Conservation (phyloP, 1,140 invertebrate species). For the Stegodyphus mimosarum region DNA sequence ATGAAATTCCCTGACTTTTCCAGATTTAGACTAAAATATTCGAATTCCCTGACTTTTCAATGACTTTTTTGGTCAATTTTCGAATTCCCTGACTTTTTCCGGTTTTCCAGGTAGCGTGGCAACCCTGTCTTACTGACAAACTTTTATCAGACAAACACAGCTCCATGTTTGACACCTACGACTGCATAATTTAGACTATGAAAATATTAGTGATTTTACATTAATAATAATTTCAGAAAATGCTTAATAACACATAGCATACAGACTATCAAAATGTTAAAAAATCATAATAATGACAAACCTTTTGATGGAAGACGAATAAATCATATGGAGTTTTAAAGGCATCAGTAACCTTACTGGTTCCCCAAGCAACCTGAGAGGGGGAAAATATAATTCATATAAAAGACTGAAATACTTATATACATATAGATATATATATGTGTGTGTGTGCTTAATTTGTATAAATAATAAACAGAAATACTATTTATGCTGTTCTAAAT, state of each 20-base stretch:
- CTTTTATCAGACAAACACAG: no score
- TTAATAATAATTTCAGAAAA: not conserved
- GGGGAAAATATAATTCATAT: not conserved
- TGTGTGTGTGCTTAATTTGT: slow-evolving; percentile 13
- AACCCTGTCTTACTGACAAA: no score
- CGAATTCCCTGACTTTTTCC: no score
- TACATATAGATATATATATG: not conserved
- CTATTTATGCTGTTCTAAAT: no score
- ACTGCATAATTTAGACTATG: no score
- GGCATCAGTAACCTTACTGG: slow-evolving; percentile 65
- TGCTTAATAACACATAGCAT: not conserved
- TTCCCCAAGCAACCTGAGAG: slow-evolving; percentile 65
- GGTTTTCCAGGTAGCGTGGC: no score
- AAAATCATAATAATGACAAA: not conserved
- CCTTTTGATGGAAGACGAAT: slow-evolving; percentile 64
- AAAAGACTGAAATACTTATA: not conserved
- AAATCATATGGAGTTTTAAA: slow-evolving; percentile 65
- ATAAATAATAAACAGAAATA: not conserved
- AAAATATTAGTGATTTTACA: no score
- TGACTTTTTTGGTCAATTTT: no score
- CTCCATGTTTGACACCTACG: no score
- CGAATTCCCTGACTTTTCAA: no score
- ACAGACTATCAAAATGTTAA: not conserved
- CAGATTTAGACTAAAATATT: no score
- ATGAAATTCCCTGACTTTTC: no score